Evolutionary conservation across 2,113 vertebrate genomes (phyloP), one percentile per base, ranked within the genome.

Genomic region (Hippolais icterina): DNA sequence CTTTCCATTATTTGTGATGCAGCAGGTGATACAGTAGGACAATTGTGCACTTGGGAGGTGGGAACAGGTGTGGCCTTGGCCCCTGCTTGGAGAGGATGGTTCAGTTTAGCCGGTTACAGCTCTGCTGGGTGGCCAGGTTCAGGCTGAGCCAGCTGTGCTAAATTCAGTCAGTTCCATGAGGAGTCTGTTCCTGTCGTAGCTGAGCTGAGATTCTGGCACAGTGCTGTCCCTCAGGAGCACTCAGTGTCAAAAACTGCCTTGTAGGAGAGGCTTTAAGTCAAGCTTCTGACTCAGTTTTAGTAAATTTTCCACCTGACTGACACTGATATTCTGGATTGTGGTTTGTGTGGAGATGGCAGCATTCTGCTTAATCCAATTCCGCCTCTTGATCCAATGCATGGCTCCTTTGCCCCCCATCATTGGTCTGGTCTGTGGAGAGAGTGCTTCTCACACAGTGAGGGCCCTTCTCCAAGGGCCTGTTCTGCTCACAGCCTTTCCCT

Each of bases 221-320:
- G 28, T 1, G 2, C 52, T 49, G 66, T 24, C 39, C 68, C 5
- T 39, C 2, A 0, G 23, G 14, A 59, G 54, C 0, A 0, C 41
- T 13, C 4, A 4, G 12, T 53, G 23, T 69, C 0, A 1, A 12
- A n/a, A 53, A 33, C 23, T 33, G 4, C 15, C 44, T 65, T 90
- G 37, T 56, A 50, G 75, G 52, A 71, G 33, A 42, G 24, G 24
- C 35, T 52, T 79, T 37, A 27, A 85, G 10, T 46, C 19, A 12
- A 10, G 20, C 10, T 39, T 85, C 57, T 90, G 37, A 49, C n/a
- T 54, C 17, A 14, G 29, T 13, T 66, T 23, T 35, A 44, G 27
- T 64, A 37, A 19, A 11, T 49, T 85, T 79, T 70, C 52, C 25
- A 22, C 0, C 50, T 53, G 52, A 41, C 39, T 37, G 27, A 24